A percentile compares a stretch with the other conserved stretches of the same genome.
phyloP scores from a whole-genome alignment of 2,888 invertebrate genomes.

The Hanleya hanleyi region DNA sequence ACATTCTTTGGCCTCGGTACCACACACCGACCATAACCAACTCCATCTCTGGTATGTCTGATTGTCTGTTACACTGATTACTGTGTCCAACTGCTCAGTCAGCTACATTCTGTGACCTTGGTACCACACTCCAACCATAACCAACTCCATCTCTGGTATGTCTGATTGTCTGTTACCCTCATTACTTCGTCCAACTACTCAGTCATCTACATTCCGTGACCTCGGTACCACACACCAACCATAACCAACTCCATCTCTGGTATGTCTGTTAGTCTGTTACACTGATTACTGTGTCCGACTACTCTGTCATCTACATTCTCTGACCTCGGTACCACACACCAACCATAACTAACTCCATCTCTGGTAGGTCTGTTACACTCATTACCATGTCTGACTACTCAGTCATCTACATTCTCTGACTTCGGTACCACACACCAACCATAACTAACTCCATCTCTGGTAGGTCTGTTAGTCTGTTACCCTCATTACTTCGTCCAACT shows the following conservation, averaged over 20 bases:
- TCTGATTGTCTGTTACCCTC: no score
- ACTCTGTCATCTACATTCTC: conserved; percentile 90
- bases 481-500: conserved; percentile 96
- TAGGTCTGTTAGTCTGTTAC: no score
- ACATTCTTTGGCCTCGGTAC: no score
- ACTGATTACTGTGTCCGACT: conserved; percentile 94
- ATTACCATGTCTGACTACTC: conserved; percentile 92
- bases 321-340: conserved; percentile 93
- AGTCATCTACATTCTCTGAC: conserved; percentile 93
- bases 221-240: conserved; percentile 94
- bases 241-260: conserved; percentile 95
- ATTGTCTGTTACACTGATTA: no score
- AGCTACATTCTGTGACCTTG: no score
- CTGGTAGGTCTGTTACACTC: conserved; percentile 90
- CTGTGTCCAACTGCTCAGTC: no score
- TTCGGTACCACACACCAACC: conserved; percentile 93
- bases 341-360: conserved; percentile 95
- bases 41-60: no score
- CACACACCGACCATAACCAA: no score
- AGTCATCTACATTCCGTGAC: conserved; percentile 93
- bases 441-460: conserved; percentile 91
- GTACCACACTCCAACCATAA: no score
- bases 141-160: no score
- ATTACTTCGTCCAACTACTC: conserved; percentile 92
- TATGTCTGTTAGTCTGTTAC: conserved; percentile 76